Base-by-base conservation (phyloP, 2,797 vertebrate species). In the Vipera ursinii region DNA sequence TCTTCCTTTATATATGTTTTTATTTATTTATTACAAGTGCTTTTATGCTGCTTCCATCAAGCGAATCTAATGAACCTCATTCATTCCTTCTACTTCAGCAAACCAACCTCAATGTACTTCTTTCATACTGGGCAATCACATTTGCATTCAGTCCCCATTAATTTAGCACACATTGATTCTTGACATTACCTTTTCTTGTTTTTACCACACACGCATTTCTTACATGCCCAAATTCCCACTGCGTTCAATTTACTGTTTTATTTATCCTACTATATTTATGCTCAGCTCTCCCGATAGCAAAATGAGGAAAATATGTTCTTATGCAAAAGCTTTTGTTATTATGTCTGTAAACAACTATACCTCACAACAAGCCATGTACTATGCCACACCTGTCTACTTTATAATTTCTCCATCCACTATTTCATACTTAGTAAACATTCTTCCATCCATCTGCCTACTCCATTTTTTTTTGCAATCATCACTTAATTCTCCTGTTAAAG, bases 1-100 rank as follows among this genome's bases (percentile, higher is more conserved):
- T 82, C 44, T 82, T 48, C 38, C 38, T 82, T 82, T 38, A 48
- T 82, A 82, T 86, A 94, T 95, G 96, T 93, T 96, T 97, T 87
- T 57, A 57, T 57, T 57, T 87, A 87, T 57, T 82, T 48, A 82
- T 82, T 82, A 44, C 20, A 82, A 82, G 44, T 82, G 73, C 38
- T 82, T 82, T 82, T 82, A 82, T 82, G 73, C 38, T 48, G 73
- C 73, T 82, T 48, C 73, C 48, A 4, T 82, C 73, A 44, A 82
- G 73, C 22, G 73, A 48, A 82, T 48, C 73, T 82, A 82, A 82
- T 82, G 73, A 48, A 44, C 44, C 73, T 82, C 73, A 48, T 82
- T 82, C 38, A 82, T 82, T 82, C 44, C 73, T 82, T 48, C 73
- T 82, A 48, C 73, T 82, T 82, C 20, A 48, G 73, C 20, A 48